phyloP scores from a whole-genome alignment of 1,140 invertebrate species.

The Musca domestica region DNA sequence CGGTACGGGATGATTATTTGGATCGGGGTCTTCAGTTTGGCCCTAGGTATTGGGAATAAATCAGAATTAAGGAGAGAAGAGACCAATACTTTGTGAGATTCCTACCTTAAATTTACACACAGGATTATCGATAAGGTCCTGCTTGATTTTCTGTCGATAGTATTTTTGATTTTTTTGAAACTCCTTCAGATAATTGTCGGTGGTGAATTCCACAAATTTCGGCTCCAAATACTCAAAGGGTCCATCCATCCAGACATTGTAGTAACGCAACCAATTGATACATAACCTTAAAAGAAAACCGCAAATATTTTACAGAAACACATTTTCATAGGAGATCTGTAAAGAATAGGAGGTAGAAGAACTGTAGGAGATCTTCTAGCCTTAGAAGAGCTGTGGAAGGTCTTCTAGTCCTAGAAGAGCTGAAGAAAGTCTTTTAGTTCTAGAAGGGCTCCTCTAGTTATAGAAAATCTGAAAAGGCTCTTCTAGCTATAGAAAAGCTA shows the following conservation, averaged over 20 bases:
- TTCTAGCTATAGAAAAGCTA: too few species aligned
- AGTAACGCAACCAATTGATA: conserved; percentile 74
- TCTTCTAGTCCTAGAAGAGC: too few species aligned
- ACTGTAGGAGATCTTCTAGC: not conserved
- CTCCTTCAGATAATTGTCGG: conserved; percentile 71
- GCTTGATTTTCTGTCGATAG: conserved; percentile 77
- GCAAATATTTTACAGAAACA: not conserved
- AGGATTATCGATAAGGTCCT: conserved; percentile 67
- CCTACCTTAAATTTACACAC: conserved; percentile 61
- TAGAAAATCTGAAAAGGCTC: too few species aligned
- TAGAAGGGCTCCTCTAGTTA: too few species aligned
- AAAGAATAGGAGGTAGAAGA: too few species aligned
- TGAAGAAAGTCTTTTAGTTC: too few species aligned
- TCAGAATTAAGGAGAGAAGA: not conserved
- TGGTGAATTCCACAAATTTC: conserved; percentile 67
- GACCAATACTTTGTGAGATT: not conserved
- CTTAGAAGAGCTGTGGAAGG: too few species aligned
- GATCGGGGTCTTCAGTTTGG: conserved; percentile 73
- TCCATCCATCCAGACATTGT: conserved; percentile 88
- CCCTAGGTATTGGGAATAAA: conserved; percentile 54
- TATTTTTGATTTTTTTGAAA: conserved; percentile 76
- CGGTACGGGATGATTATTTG: conserved; percentile 72
- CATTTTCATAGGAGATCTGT: not conserved
- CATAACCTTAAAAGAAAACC: conserved; percentile 51
- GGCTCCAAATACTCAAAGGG: conserved; percentile 80